Evolutionary conservation across 2,797 vertebrate genomes (phyloP), one percentile per base, ranked within the genome.

Genomic region (Spinibarbus caldwelli): DNA sequence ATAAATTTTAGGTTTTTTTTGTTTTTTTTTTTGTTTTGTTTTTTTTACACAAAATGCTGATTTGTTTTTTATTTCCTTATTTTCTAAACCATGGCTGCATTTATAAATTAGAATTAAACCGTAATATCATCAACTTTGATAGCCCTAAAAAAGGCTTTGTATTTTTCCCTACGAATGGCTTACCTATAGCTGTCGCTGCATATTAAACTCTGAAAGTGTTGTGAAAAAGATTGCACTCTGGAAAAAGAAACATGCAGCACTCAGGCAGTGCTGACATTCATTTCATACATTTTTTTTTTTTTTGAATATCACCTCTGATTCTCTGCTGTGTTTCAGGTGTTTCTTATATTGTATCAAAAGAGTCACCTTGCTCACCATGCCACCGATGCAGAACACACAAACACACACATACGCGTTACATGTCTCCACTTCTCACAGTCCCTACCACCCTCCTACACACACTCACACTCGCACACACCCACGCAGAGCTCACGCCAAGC

Each of bases 341-440:
- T 79, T 87, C 87, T 90, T 85, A 83, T 59, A 49, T 82, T 5
- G 78, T 89, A 87, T 90, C 86, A 59, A 66, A 92, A 90, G 91
- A 93, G 93, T 95, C 93, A 94, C 93, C 94, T 94, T 95, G 94
- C 90, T 91, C 86, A 23, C 84, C 87, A 90, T 92, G 90, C 86
- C 85, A 81, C 64, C 29, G 17, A 72, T 21, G 68, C 76, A 83
- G n/a, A 45, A 49, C 66, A 82, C 83, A 83, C 73, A 72, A 75
- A 82, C 67, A 73, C 79, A 84, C 82, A 83, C 71, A 86, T 85
- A 83, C 71, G 85, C 26, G 80, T 83, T 85, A 84, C 86, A 90
- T 81, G 82, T 92, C 92, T 92, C 84, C 86, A 75, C 86, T 90
- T 90, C 83, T 90, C 78, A 23, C 85, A 81, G 88, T 86, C 87